A percentile compares a stretch with the other conserved stretches of the same genome.
Conservation (phyloP, 2,888 invertebrate species). For the Microchrysa polita region DNA sequence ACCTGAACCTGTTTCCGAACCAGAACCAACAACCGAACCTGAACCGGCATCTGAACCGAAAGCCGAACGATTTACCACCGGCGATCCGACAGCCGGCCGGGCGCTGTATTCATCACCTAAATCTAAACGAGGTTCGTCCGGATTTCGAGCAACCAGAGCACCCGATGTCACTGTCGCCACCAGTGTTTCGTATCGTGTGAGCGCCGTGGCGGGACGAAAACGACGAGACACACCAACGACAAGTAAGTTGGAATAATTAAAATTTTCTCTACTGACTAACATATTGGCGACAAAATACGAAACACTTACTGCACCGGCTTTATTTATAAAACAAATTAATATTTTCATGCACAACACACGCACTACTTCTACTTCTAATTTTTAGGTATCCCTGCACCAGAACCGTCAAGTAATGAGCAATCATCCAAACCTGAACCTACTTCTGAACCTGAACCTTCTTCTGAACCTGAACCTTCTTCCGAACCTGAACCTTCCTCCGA, state of each 20-base stretch:
- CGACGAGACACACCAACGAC: constrained; percentile 54
- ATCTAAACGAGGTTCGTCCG: constrained; percentile 68
- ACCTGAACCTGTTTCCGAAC: constrained; percentile 58
- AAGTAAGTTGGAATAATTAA: constrained; percentile 42
- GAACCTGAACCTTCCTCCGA: constrained; percentile 61
- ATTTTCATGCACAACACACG: constrained; percentile 34
- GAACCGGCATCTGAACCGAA: constrained; percentile 60
- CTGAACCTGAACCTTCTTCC: constrained; percentile 58
- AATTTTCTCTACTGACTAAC: not conserved
- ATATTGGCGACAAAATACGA: not conserved
- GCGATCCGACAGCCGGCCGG: constrained; percentile 58
- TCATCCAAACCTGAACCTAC: constrained; percentile 57
- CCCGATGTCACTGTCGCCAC: constrained; percentile 79
- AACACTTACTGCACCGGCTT: not conserved
- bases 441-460: constrained; percentile 56
- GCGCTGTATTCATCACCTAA: constrained; percentile 58
- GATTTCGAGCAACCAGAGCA: constrained; percentile 65
- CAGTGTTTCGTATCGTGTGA: constrained; percentile 82
- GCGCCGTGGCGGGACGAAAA: constrained; percentile 65
- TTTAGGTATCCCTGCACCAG: constrained; percentile 55
- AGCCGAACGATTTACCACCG: constrained; percentile 59
- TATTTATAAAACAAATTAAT: no score
- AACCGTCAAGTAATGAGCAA: constrained; percentile 62
- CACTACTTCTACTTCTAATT: constrained; percentile 30
- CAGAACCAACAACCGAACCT: constrained; percentile 20